phyloP scores from a whole-genome alignment of 2,888 invertebrate genomes.

The Leucoma salicis region DNA sequence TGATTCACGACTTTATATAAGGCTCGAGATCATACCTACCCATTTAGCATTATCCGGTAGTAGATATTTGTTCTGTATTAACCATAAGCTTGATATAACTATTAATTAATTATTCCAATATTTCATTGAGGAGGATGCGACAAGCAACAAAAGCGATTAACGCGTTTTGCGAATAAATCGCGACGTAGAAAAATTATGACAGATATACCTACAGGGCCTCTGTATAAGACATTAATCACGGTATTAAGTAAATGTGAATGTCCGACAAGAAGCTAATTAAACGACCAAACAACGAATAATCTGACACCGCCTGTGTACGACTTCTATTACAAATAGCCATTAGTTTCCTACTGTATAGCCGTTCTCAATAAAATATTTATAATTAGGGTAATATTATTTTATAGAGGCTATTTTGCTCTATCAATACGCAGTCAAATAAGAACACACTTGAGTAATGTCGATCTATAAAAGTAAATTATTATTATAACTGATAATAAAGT shows the following conservation, averaged over 20 bases:
- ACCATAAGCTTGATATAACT: constrained; percentile 48
- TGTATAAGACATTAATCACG: constrained; percentile 65
- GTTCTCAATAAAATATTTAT: constrained; percentile 48
- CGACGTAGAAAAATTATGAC: constrained; percentile 82
- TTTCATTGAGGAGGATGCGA: constrained; percentile 50
- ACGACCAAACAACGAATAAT: constrained; percentile 56
- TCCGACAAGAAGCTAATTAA: constrained; percentile 61
- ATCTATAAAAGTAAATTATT: constrained; percentile 81
- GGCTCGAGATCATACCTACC: constrained; percentile 17
- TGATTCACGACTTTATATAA: constrained; percentile 51
- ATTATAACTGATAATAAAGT: constrained; percentile 81
- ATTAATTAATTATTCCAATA: constrained; percentile 67
- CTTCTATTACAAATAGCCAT: constrained; percentile 51
- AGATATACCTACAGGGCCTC: constrained; percentile 65
- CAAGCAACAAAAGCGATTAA: constrained; percentile 67
- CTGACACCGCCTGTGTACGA: constrained; percentile 46
- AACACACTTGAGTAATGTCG: constrained; percentile 78
- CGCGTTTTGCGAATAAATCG: constrained; percentile 71
- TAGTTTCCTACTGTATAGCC: constrained; percentile 34
- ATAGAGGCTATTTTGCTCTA: constrained; percentile 68
- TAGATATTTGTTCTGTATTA: constrained; percentile 45
- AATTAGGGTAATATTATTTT: constrained; percentile 66
- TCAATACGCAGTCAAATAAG: constrained; percentile 75
- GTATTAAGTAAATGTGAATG: constrained; percentile 70
- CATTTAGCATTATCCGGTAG: constrained; percentile 49